These are phyloP conservation scores for Parthenolecanium corni DNA, from an alignment of 2,888 invertebrate genomes.

Conservation along the genomic window DNA sequence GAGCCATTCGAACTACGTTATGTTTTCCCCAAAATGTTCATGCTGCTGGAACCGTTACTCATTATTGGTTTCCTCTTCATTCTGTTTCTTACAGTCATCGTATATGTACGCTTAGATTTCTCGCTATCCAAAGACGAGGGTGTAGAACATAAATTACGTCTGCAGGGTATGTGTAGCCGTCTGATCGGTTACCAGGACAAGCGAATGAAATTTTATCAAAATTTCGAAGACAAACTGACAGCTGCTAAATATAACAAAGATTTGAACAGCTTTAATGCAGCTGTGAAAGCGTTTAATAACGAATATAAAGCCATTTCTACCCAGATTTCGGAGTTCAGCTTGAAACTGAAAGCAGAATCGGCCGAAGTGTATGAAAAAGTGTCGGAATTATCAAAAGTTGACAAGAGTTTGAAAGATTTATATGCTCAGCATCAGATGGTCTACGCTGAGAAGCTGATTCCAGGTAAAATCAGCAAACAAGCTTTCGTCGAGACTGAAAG, in stretches of 20 bases:
- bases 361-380: constrained; percentile 51
- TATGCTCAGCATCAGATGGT: constrained; percentile 43
- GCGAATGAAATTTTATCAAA: constrained; percentile 48
- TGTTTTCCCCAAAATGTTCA: constrained; percentile 67
- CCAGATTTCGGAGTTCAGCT: constrained; percentile 43
- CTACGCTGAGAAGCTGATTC: constrained; percentile 49
- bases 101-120: constrained; percentile 91
- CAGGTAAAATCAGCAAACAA: constrained; percentile 47
- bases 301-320: constrained; percentile 49
- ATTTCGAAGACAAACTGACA: constrained; percentile 48
- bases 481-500: constrained; percentile 49
- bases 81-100: constrained; percentile 79
- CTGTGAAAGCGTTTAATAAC: constrained; percentile 47
- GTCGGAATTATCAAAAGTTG: constrained; percentile 48
- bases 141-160: constrained; percentile 35
- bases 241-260: constrained; percentile 51
- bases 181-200: constrained; percentile 48
- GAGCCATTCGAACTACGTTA: constrained; percentile 77
- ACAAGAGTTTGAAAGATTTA: constrained; percentile 42
- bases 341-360: constrained; percentile 47
- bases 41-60: constrained; percentile 87
- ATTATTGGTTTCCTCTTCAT: constrained; percentile 78
- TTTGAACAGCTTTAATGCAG: constrained; percentile 40
- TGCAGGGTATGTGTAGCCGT: constrained; percentile 45
- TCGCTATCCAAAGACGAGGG: constrained; percentile 30